Evolutionary conservation across 2,888 invertebrate genomes (phyloP).

Genomic region (Hyalella azteca): DNA sequence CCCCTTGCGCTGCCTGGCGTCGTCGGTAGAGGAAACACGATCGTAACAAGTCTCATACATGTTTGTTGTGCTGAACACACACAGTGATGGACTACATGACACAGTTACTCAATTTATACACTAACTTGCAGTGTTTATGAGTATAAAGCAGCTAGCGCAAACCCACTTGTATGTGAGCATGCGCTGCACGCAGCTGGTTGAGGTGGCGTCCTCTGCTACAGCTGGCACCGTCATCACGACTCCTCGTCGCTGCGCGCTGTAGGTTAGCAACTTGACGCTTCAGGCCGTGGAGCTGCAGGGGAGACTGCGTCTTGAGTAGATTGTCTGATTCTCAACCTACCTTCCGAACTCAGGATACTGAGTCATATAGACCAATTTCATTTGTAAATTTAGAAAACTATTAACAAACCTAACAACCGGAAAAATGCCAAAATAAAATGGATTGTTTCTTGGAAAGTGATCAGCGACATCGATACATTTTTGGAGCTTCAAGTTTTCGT

Average conservation of each 20-base stretch:
- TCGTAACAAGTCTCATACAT: neutral
- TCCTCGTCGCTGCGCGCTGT: neutral
- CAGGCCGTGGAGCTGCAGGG: neutral
- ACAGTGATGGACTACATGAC: neutral
- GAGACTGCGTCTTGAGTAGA: no score
- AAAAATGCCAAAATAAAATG: no score
- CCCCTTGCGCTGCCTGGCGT: neutral
- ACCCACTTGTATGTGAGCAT: slow-evolving; percentile 4
- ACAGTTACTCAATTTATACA: neutral
- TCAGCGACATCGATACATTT: no score
- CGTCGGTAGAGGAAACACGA: neutral
- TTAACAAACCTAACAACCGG: no score
- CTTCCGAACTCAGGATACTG: no score
- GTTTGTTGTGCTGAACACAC: neutral
- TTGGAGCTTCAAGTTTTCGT: no score
- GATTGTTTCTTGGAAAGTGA: no score
- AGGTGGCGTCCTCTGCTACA: neutral
- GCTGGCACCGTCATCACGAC: neutral
- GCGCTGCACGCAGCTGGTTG: neutral
- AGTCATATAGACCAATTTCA: no score
- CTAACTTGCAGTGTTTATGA: neutral
- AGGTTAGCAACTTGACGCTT: neutral
- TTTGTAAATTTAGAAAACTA: no score
- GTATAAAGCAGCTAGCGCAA: neutral
- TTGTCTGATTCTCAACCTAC: no score